These are phyloP conservation scores for Ochlodes sylvanus DNA, from an alignment of 2,888 invertebrate genomes.

Conservation along the genomic window DNA sequence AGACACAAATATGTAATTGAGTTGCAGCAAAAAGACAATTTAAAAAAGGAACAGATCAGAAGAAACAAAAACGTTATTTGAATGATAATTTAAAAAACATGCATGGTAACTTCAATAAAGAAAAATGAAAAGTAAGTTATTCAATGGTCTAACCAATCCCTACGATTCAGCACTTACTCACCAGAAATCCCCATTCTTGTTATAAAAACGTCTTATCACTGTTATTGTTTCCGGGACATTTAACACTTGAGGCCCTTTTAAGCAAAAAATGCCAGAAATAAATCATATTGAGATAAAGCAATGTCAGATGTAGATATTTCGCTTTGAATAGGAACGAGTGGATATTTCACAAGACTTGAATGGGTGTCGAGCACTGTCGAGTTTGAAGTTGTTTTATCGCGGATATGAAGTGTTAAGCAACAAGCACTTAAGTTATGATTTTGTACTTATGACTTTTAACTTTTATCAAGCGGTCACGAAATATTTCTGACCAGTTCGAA, in stretches of 20 bases:
- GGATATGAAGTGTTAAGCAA: background rate
- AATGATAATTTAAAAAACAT: too few relatives aligned
- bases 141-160: too few relatives aligned
- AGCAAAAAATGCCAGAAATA: slow-evolving; percentile 14
- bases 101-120: too few relatives aligned
- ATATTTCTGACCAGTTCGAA: too few relatives aligned
- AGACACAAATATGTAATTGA: too few relatives aligned
- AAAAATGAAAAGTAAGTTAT: too few relatives aligned
- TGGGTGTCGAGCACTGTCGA: background rate
- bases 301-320: slow-evolving; percentile 2
- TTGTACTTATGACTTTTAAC: too few relatives aligned
- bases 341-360: slow-evolving; percentile 7
- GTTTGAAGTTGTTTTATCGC: slow-evolving; percentile 1
- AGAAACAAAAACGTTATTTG: too few relatives aligned
- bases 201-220: slow-evolving; percentile 30
- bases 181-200: background rate
- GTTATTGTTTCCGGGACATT: slow-evolving; percentile 34
- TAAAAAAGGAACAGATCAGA: too few relatives aligned
- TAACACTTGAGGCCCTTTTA: slow-evolving; percentile 22
- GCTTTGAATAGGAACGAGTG: slow-evolving; percentile 10
- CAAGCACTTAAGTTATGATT: too few relatives aligned
- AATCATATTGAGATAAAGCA: slow-evolving; percentile 14
- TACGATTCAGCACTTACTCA: background rate
- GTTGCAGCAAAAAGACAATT: too few relatives aligned
- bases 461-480: too few relatives aligned